Evolutionary conservation across 1,140 invertebrate genomes (phyloP).

Genomic region (Pentalonia nigronervosa): DNA sequence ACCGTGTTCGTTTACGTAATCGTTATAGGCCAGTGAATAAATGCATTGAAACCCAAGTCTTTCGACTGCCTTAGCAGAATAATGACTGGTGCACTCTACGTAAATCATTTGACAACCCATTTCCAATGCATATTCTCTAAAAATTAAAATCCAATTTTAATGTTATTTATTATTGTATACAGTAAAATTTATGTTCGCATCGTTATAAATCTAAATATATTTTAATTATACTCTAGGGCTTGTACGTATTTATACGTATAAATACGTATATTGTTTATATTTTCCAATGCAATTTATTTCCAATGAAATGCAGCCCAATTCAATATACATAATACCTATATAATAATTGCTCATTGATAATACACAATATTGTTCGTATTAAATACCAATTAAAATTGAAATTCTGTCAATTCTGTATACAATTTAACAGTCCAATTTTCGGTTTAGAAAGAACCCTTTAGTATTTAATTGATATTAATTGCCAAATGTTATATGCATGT

Average conservation of each 20-base stretch:
- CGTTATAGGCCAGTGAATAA: conserved; percentile 71
- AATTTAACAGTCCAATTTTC: no score
- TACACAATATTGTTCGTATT: not conserved
- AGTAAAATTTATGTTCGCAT: not conserved
- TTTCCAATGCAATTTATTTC: not conserved
- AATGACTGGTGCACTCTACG: conserved; percentile 74
- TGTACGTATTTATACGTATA: no score
- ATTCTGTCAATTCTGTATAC: no score
- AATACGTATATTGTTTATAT: not conserved
- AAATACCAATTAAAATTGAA: not conserved
- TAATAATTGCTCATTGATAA: not conserved
- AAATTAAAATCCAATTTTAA: conserved; percentile 61
- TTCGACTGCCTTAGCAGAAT: conserved; percentile 74
- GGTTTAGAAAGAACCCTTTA: not conserved
- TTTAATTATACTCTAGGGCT: not conserved
- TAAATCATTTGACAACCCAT: conserved; percentile 67
- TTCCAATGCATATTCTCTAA: conserved; percentile 68
- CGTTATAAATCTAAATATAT: not conserved
- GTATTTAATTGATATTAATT: not conserved
- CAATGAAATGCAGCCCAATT: not conserved
- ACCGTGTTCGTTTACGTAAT: conserved; percentile 70
- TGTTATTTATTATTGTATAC: not conserved
- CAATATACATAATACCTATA: not conserved
- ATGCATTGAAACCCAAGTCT: conserved; percentile 73
- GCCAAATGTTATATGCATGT: not conserved